phyloP scores from a whole-genome alignment of 2,797 vertebrate genomes.

The Cossypha dichroa region DNA sequence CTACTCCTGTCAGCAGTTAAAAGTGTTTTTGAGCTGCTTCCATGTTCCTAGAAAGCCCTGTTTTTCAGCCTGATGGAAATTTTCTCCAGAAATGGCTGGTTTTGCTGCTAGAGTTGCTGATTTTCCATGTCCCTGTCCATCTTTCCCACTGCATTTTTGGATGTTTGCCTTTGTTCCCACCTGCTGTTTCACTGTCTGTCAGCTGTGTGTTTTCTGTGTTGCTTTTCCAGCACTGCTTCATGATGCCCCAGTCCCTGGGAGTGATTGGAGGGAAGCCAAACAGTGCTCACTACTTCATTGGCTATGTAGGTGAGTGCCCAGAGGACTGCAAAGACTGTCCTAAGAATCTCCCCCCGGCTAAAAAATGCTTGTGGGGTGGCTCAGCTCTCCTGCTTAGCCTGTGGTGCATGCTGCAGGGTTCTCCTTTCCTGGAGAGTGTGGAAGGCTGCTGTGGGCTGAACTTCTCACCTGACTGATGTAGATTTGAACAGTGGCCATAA shows the following conservation, averaged over 20 bases:
- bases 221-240: conserved; percentile 93
- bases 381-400: not conserved
- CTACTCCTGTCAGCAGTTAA: not conserved
- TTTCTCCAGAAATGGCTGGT: not conserved
- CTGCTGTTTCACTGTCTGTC: conserved; percentile 41
- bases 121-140: not conserved
- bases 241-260: conserved; percentile 96
- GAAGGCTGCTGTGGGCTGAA: not conserved
- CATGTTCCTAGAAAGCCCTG: not conserved
- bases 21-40: not conserved
- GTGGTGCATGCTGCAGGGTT: not conserved
- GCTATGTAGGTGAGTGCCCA: conserved; percentile 90
- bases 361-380: not conserved
- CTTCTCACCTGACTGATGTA: not conserved
- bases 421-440: not conserved
- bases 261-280: conserved; percentile 99
- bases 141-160: not conserved
- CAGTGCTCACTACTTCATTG: conserved; percentile 99
- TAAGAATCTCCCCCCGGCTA: not conserved
- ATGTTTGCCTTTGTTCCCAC: not conserved
- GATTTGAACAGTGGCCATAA: not conserved
- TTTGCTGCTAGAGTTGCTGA: not conserved
- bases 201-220: conserved; percentile 52
- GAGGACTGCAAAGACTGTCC: not conserved
- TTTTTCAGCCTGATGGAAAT: not conserved